Percentiles rank a stretch among this genome's conserved stretches.
Evolutionary conservation across 2,113 vertebrate species (phyloP).

Genomic region (Rhegmatorhina hoffmannsi): DNA sequence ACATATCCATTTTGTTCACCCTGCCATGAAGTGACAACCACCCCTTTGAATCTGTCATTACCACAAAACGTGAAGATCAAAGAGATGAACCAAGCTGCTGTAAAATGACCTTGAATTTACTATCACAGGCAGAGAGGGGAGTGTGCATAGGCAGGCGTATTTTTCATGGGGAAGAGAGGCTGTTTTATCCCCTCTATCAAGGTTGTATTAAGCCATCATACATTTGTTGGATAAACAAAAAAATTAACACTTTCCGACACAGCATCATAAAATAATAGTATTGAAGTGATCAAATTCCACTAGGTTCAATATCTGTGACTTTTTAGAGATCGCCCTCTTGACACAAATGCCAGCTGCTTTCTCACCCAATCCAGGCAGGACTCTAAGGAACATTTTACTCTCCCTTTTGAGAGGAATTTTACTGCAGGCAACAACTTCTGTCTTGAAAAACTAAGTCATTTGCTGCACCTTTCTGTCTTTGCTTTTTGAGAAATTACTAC

Average conservation of each 20-base stretch:
- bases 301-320: background rate
- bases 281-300: background rate
- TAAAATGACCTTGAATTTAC: constrained; percentile 34
- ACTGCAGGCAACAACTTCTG: background rate
- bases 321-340: background rate
- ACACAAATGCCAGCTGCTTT: background rate
- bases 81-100: background rate
- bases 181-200: background rate
- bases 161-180: background rate
- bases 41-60: constrained; percentile 2
- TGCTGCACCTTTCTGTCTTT: background rate
- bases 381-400: background rate
- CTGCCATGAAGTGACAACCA: background rate
- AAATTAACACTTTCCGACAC: background rate
- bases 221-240: background rate
- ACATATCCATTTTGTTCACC: background rate
- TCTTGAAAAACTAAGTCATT: background rate
- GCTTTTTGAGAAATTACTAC: background rate
- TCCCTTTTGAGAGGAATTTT: background rate
- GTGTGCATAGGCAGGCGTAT: background rate
- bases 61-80: background rate
- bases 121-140: background rate
- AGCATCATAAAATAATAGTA: background rate
- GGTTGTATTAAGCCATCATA: background rate
- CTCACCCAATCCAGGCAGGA: background rate